These are phyloP conservation scores for Epinotia demarniana DNA, from an alignment of 2,888 invertebrate genomes.

Conservation along the genomic window DNA sequence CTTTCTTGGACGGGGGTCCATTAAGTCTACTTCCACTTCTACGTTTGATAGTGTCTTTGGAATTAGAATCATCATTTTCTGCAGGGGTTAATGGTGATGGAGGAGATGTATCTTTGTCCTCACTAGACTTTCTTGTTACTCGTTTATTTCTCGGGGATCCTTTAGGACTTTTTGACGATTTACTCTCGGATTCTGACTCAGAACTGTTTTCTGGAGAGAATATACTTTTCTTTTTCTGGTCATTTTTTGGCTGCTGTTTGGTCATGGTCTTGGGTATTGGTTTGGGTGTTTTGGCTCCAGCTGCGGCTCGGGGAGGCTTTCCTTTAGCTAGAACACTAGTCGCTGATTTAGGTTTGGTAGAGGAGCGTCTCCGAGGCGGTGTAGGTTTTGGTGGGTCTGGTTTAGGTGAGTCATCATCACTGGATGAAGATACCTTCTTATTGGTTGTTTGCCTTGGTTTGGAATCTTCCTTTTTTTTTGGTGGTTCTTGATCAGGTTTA, in stretches of 20 bases:
- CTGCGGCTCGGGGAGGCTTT: conserved; percentile 63
- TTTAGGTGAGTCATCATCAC: conserved; percentile 85
- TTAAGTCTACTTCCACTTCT: conserved; percentile 68
- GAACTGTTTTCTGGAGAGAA: conserved; percentile 91
- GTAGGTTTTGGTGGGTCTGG: conserved; percentile 67
- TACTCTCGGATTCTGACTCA: conserved; percentile 75
- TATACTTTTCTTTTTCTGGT: conserved; percentile 89
- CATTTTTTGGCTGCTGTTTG: conserved; percentile 45
- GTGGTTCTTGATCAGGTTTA: conserved; percentile 67
- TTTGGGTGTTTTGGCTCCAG: conserved; percentile 77
- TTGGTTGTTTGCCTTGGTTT: conserved; percentile 71
- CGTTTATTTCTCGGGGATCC: conserved; percentile 67
- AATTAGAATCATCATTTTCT: conserved; percentile 69
- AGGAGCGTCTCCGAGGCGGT: conserved; percentile 80
- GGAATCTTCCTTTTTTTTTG: conserved; percentile 69
- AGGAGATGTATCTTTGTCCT: conserved; percentile 65
- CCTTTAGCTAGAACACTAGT: conserved; percentile 86
- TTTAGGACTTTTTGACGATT: conserved; percentile 67
- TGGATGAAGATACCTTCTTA: conserved; percentile 82
- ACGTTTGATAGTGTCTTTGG: conserved; percentile 69
- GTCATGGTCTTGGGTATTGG: conserved; percentile 57
- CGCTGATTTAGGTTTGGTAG: conserved; percentile 86
- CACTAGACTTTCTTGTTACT: conserved; percentile 71
- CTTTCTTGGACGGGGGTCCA: conserved; percentile 76
- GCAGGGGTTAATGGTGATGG: conserved; percentile 57